Conservation (phyloP, 2,113 vertebrate species). For the Eidolon helvum region DNA sequence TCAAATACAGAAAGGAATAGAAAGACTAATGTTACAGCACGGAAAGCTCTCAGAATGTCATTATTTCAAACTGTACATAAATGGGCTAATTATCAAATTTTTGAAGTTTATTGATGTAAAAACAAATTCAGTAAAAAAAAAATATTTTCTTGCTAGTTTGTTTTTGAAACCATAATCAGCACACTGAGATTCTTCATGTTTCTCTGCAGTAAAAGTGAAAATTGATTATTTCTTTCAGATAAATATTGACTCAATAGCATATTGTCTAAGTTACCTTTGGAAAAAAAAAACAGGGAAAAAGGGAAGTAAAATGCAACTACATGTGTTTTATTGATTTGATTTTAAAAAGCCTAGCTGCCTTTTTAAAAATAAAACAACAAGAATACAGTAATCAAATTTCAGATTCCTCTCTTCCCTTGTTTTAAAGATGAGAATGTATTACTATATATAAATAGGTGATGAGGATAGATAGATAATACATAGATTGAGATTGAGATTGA, state of each 20-base stretch:
- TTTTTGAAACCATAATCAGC: conserved; percentile 60
- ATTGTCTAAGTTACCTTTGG: neutral
- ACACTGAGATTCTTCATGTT: conserved; percentile 67
- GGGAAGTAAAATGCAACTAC: neutral
- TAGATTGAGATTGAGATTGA: neutral
- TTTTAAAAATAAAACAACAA: neutral
- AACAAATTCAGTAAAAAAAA: conserved; percentile 64
- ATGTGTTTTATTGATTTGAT: neutral
- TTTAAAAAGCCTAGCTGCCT: neutral
- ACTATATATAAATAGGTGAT: neutral
- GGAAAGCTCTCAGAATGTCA: conserved; percentile 73
- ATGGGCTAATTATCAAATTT: conserved; percentile 66
- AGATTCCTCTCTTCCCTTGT: neutral
- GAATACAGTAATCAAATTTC: neutral
- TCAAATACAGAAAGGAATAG: conserved; percentile 69
- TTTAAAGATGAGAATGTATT: neutral
- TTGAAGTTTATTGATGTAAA: conserved; percentile 54
- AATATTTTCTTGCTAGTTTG: conserved; percentile 55
- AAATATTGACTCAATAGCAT: neutral
- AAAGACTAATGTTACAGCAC: conserved; percentile 73
- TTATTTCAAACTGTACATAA: conserved; percentile 74
- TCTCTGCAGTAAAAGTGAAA: conserved; percentile 16
- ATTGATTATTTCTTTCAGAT: neutral
- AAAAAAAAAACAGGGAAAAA: neutral
- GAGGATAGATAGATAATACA: neutral